Evolutionary conservation across 2,888 invertebrate genomes (phyloP), one percentile per base, ranked within the genome.

Genomic region (Caenorhabditis wallacei): DNA sequence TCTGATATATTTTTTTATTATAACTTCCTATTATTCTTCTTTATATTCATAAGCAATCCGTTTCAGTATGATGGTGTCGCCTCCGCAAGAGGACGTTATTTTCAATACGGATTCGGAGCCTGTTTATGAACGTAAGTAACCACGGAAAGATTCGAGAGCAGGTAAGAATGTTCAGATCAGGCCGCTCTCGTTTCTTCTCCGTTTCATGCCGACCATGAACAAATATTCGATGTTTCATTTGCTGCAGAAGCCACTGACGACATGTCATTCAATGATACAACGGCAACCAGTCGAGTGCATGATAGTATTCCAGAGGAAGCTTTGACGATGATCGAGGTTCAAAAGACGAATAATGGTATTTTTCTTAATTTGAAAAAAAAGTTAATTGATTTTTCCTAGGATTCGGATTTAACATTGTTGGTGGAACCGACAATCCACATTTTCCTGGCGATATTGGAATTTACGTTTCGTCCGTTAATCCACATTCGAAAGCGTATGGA

Each of bases 401-500:
- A 74, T 90, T 93, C 30, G 93, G 93, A 22, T 93, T 93, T 89
- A 93, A 93, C 88, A 93, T 93, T 54, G 89, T 92, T 56, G 93
- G 93, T 69, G 93, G 93, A 24, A 88, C 88, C 40, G 93, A 93
- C 85, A 86, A 82, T 59, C 89, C 89, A 16, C 92, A 93, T 84
- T 89, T 93, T 56, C 90, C 90, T 8, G 92, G 92, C 30, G 92
- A 93, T 78, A 78, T 87, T 43, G 93, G 93, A 18, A 92, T 93
- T 57, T 93, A 92, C 89, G 92, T 93, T 11, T 92, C 93, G 3
- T 92, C 92, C 80, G 90, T 93, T 30, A 90, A 92, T 80, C 91
- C 92, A 66, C 91, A 91, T 84, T 92, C 93, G 20, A 92, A 93
- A 26, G 93, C 93, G 5, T 92, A 92, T 89, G 92, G 92, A 10